Conservation (phyloP, 2,797 vertebrate species). For the Gymnothorax reevesii region DNA sequence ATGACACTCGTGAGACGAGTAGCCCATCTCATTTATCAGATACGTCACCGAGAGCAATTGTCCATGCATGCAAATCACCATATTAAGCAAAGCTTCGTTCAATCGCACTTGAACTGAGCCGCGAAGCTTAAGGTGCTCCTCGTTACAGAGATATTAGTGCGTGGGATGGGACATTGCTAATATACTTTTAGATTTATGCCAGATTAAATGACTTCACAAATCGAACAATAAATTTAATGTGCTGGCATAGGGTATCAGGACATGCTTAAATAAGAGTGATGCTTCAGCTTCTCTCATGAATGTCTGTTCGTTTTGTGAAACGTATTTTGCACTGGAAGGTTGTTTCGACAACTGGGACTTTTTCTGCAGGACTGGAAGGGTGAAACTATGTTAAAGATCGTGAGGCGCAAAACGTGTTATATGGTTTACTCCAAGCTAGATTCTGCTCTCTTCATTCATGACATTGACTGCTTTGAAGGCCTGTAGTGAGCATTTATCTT, state of each 20-base stretch:
- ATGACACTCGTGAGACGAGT: slow-evolving; percentile 6
- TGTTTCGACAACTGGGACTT: background rate
- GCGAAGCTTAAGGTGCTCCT: background rate
- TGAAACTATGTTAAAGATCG: background rate
- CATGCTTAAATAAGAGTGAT: background rate
- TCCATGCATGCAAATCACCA: background rate
- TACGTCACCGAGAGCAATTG: background rate
- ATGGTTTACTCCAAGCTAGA: background rate
- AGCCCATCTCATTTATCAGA: background rate
- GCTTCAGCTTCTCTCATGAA: background rate
- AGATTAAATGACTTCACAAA: background rate
- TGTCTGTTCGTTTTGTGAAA: background rate
- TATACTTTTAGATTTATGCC: background rate
- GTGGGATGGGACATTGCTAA: background rate
- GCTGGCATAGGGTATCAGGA: too few relatives aligned
- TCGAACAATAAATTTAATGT: background rate
- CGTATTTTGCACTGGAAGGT: background rate
- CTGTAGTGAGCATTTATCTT: background rate
- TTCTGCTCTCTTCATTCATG: background rate
- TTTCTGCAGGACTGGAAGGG: background rate
- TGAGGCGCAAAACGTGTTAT: background rate
- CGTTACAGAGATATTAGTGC: background rate
- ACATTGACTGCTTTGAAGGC: background rate
- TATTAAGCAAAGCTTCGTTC: background rate
- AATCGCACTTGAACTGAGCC: background rate